Percentiles rank a stretch among this genome's conserved stretches.
These are phyloP conservation scores for Pantherophis guttatus DNA, from an alignment of 2,113 vertebrate genomes.

Conservation along the genomic window DNA sequence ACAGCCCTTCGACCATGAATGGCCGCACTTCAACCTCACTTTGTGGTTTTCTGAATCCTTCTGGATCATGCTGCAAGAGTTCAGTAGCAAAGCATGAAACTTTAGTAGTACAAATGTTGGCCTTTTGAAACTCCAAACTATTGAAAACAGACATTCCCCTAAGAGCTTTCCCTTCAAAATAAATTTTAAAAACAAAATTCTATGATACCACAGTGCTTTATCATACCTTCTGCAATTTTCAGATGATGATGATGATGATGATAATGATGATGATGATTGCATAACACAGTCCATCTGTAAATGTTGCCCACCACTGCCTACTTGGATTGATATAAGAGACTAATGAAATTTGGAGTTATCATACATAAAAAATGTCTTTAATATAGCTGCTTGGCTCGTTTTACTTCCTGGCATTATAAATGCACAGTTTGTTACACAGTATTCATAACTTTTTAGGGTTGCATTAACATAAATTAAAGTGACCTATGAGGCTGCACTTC, in stretches of 20 bases:
- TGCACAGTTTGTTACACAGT: neutral
- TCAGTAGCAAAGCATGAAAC: neutral
- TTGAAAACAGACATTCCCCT: neutral
- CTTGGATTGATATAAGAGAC: neutral
- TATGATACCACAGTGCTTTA: neutral
- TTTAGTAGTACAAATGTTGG: neutral
- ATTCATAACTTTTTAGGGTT: neutral
- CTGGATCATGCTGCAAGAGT: neutral
- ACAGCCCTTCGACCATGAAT: neutral
- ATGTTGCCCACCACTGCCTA: neutral
- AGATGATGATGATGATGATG: neutral
- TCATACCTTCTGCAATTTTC: neutral
- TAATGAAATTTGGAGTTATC: neutral
- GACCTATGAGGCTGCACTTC: neutral
- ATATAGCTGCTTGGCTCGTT: neutral
- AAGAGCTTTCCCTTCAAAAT: neutral
- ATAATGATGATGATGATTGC: neutral
- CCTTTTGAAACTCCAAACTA: neutral
- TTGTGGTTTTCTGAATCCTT: neutral
- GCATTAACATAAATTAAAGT: neutral
- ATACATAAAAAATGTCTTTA: neutral
- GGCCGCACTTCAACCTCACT: neutral
- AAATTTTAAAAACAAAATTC: neutral
- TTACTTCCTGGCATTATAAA: neutral
- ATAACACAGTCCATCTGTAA: neutral